Percentiles rank a stretch among this genome's conserved stretches.
phyloP scores from a whole-genome alignment of 2,888 invertebrate species.

The Cephus runcator region DNA sequence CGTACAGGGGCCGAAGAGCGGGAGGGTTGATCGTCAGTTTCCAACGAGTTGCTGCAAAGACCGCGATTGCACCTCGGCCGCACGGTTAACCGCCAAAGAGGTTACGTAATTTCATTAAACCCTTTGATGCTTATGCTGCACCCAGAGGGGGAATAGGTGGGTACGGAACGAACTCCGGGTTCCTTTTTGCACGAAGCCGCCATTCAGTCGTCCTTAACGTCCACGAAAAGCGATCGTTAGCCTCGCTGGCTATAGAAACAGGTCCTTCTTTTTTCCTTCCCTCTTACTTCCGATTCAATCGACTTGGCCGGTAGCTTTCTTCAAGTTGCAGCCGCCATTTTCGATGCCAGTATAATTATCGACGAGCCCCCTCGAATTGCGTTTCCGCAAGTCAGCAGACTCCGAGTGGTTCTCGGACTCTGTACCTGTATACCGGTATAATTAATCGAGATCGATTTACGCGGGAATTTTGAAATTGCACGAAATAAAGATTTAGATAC shows the following conservation, averaged over 20 bases:
- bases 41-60: conserved; percentile 31
- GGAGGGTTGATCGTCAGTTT: background rate
- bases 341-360: background rate
- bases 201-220: background rate
- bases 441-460: background rate
- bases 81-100: conserved; percentile 43
- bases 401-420: background rate
- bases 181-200: background rate
- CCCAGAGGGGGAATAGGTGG: no score
- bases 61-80: conserved; percentile 42
- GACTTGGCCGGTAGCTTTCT: background rate
- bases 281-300: background rate
- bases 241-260: background rate
- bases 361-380: background rate
- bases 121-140: conserved; percentile 33
- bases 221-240: background rate
- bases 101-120: conserved; percentile 54
- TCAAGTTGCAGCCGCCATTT: background rate
- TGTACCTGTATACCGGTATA: no score
- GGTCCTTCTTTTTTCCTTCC: background rate
- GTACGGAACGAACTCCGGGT: background rate
- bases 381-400: background rate
- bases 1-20: no score
- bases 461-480: no score
- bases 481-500: no score